These are phyloP conservation scores for Podocnemis expansa DNA, from an alignment of 2,113 vertebrate species.

Conservation along the genomic window DNA sequence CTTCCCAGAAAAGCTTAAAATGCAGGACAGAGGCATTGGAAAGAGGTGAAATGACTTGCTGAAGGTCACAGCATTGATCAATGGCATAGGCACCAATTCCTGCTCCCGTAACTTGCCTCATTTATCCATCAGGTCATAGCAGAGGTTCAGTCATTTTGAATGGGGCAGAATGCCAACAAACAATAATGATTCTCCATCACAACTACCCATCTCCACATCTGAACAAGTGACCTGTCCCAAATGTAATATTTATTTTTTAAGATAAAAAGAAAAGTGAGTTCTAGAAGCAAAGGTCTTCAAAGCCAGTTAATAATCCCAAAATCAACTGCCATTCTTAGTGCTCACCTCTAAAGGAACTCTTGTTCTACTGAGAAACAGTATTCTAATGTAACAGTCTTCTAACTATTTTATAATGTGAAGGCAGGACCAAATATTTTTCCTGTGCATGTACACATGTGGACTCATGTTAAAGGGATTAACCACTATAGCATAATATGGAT, in stretches of 20 bases:
- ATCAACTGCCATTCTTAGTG: background rate
- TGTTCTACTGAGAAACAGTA: background rate
- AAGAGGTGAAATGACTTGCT: background rate
- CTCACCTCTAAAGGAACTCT: background rate
- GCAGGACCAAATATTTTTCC: background rate
- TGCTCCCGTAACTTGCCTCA: background rate
- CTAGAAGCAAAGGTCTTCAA: background rate
- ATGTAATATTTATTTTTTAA: background rate
- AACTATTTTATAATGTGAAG: background rate
- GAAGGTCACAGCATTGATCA: background rate
- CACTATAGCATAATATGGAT: background rate
- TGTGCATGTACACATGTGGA: background rate
- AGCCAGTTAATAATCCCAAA: background rate
- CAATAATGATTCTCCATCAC: background rate
- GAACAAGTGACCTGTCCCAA: background rate
- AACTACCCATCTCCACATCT: background rate
- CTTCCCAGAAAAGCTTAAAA: background rate
- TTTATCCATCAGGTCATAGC: background rate
- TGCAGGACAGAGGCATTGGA: background rate
- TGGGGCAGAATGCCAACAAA: slow-evolving; percentile 2
- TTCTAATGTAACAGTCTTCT: background rate
- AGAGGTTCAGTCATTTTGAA: background rate
- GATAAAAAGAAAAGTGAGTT: background rate
- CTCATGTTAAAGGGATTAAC: background rate
- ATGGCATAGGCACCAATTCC: background rate